These are phyloP conservation scores for Selenia dentaria DNA, from an alignment of 2,888 invertebrate genomes.

Conservation along the genomic window DNA sequence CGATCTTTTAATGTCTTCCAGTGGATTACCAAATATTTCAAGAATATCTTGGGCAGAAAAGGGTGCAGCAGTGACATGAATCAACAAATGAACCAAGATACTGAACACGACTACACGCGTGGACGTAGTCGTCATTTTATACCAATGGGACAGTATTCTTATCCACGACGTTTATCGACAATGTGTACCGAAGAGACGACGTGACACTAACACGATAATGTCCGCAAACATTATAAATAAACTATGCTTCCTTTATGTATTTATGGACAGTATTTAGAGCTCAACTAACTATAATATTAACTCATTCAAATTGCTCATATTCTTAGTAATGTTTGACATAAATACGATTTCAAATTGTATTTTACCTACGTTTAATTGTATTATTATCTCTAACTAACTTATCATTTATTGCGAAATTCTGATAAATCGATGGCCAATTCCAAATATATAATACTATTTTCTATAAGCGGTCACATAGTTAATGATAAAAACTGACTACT, in stretches of 20 bases:
- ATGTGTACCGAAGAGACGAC: constrained; percentile 40
- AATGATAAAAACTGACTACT: too few relatives aligned
- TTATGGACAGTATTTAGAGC: too few relatives aligned
- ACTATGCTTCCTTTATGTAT: constrained; percentile 2
- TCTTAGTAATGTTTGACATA: too few relatives aligned
- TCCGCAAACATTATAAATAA: constrained; percentile 22
- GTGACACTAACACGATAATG: constrained; percentile 38
- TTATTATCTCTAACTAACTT: too few relatives aligned
- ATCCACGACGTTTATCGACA: constrained; percentile 53
- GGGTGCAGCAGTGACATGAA: constrained; percentile 48
- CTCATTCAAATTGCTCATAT: too few relatives aligned
- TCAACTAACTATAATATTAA: too few relatives aligned
- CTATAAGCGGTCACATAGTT: too few relatives aligned
- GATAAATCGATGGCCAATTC: too few relatives aligned
- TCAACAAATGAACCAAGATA: constrained; percentile 55
- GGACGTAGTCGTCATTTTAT: constrained; percentile 68
- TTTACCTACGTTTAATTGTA: too few relatives aligned
- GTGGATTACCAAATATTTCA: constrained; percentile 66
- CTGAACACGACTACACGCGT: constrained; percentile 60
- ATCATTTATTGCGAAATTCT: too few relatives aligned
- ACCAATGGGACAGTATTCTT: constrained; percentile 48
- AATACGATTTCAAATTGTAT: too few relatives aligned
- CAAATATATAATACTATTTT: too few relatives aligned
- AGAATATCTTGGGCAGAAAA: constrained; percentile 52
- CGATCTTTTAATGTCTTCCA: constrained; percentile 55